Evolutionary conservation across 2,113 vertebrate species (phyloP), one percentile per base, ranked within the genome.

Genomic region (Brachirus orientalis): DNA sequence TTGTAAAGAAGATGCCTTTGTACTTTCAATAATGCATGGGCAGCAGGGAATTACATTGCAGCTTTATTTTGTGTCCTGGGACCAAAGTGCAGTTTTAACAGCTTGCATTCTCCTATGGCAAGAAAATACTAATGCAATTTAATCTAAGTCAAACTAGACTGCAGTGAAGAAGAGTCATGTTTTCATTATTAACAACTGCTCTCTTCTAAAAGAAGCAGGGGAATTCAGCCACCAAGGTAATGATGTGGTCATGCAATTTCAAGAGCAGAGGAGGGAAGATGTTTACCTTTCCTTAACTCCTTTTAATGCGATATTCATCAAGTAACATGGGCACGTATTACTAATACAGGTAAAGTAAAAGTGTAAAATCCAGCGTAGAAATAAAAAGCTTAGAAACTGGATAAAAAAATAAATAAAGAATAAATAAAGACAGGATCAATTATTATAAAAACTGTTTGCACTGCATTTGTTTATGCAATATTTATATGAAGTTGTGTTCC

Each of bases 1-100:
- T 80, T 83, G 79, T 72, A 88, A 90, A 85, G 86, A 86, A 72
- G 81, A 90, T 79, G 81, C 72, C 83, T 89, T 89, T 92, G 82
- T 90, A 84, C 69, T 85, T 79, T 86, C 72, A 92, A 91, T 92
- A 92, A 92, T 88, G 86, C 84, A 86, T 81, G 68, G 74, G 77
- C 80, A 76, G 82, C 74, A 44, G 77, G 84, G 85, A 87, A 91
- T 84, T 82, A 79, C 63, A 50, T 13, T 65, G 68, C 70, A 69
- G 80, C 51, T 68, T 83, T 79, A 84, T 85, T 90, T 86, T 77
- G 79, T 83, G 84, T 83, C 88, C 75, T 74, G 77, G 79, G 51
- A 74, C 53, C 63, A 45, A 89, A 77, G 66, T 89, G 85, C 71
- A 86, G 84, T 79, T 85, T 79, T 82, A 88, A 87, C 83, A 79